Base-by-base conservation (phyloP, 2,797 vertebrate genomes). In the Sphaeramia orbicularis region DNA sequence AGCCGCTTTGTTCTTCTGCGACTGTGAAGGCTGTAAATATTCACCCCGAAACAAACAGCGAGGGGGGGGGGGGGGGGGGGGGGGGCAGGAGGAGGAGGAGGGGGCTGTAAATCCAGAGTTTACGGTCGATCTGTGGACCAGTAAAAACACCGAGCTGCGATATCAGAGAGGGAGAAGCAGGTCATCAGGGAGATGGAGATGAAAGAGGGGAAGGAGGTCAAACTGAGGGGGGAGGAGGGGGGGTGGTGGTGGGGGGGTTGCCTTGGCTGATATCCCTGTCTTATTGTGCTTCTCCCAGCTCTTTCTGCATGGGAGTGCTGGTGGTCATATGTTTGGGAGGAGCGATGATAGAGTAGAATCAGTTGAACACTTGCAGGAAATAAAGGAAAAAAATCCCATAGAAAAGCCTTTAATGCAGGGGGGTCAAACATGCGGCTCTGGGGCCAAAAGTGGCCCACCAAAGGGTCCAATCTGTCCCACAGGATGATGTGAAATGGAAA, bases 101-200 rank as follows among this genome's bases (percentile, higher is more conserved):
- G 55, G 13, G n/a, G 67, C 68, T 35, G 36, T 87, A 80, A 84
- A 87, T 83, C 56, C 44, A 42, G 24, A 76, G 51, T 87, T 86
- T 84, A 83, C 71, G 73, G 49, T 67, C 55, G 41, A 56, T 70
- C 81, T 43, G 52, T 49, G 50, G 70, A 78, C 64, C 76, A 75
- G 52, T 84, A 71, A 75, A 83, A 65, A 53, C 56, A 54, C 21
- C 1, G 11, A 60, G 63, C 68, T 49, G 55, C 21, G 55, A 65
- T 65, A 65, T 71, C 70, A 77, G 52, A 12, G 35, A 14, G 5
- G 40, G 24, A 7, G 58, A 40, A 2, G 41, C 50, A 21, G 73
- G 57, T 61, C 53, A 74, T 48, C 43, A 52, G 57, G 50, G 69
- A 40, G 58, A 68, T 44, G 51, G 36, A 66, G 72, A 65, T 72